A percentile compares a stretch with the other conserved stretches of the same genome.
Evolutionary conservation across 1,140 invertebrate genomes (phyloP).

Genomic region (Neuroterus valhalla): DNA sequence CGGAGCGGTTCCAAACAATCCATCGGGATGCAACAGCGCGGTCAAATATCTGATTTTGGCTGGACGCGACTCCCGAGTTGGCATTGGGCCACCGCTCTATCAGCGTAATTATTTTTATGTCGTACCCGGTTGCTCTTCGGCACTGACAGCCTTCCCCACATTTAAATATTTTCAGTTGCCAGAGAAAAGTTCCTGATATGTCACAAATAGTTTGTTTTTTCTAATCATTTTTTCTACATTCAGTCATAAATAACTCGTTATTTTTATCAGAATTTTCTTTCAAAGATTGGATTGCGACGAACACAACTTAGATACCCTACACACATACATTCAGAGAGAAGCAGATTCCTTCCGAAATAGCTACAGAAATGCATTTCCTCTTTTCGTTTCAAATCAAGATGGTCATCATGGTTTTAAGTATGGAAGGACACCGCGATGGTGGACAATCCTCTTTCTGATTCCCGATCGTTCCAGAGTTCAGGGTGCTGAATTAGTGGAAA

Average conservation of each 20-base stretch:
- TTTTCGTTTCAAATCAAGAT: no score
- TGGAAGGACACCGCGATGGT: no score
- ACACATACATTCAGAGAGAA: no score
- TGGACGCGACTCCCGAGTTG: constrained; percentile 50
- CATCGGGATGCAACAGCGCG: constrained; percentile 63
- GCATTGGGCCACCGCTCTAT: constrained; percentile 62
- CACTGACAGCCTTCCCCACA: constrained; percentile 41
- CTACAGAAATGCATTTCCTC: no score
- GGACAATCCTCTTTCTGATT: no score
- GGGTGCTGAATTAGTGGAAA: no score
- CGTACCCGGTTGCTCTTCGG: constrained; percentile 24
- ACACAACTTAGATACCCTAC: no score
- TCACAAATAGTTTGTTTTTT: neutral
- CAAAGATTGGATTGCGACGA: no score
- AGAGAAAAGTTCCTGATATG: neutral
- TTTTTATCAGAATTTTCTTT: neutral
- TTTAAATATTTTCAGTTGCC: constrained; percentile 50
- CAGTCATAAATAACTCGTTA: neutral
- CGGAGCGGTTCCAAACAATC: constrained; percentile 57
- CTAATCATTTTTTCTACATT: neutral
- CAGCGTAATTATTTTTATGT: constrained; percentile 69
- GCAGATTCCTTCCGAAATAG: no score
- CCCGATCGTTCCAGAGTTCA: no score
- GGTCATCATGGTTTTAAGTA: no score
- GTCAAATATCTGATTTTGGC: constrained; percentile 66